phyloP scores from a whole-genome alignment of 2,888 invertebrate species.

The Ischnus inquisitorius region DNA sequence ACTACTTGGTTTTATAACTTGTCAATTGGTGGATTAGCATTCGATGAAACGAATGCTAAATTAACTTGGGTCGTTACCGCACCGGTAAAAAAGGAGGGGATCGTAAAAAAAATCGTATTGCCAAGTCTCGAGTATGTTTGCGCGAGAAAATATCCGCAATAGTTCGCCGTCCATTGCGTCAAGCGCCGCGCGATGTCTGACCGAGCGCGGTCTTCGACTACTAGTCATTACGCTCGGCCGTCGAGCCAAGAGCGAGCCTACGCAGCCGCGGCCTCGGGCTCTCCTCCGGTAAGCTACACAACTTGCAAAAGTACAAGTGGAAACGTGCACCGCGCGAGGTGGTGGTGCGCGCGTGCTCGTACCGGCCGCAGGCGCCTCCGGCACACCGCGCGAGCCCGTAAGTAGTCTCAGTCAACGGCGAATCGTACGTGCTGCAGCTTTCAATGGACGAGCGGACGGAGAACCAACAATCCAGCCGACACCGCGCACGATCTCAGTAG shows the following conservation, averaged over 20 bases:
- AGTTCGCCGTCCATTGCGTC: not conserved
- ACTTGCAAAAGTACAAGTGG: slow-evolving; percentile 79
- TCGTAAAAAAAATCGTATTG: too few species aligned
- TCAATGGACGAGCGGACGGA: slow-evolving; percentile 75
- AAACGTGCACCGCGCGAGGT: slow-evolving; percentile 73
- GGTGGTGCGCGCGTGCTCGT: slow-evolving; percentile 72
- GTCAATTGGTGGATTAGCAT: not conserved
- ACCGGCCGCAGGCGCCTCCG: slow-evolving; percentile 49
- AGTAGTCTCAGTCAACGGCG: slow-evolving; percentile 75
- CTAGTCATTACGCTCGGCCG: slow-evolving; percentile 2
- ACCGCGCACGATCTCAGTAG: slow-evolving; percentile 47
- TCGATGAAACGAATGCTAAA: not conserved
- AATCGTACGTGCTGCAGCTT: slow-evolving; percentile 80
- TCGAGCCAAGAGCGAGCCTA: not conserved
- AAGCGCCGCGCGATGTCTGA: slow-evolving; percentile 5
- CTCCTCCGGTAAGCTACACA: slow-evolving; percentile 1
- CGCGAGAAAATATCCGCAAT: not conserved
- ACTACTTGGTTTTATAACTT: too few species aligned
- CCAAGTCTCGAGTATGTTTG: too few species aligned
- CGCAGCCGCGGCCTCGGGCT: slow-evolving; percentile 19
- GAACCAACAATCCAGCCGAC: not conserved
- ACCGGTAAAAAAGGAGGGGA: too few species aligned
- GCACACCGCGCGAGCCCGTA: slow-evolving; percentile 43
- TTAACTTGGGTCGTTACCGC: not conserved
- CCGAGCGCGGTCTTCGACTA: slow-evolving; percentile 20